Base-by-base conservation (phyloP, 2,888 invertebrate species). In the Callimorpha dominula region DNA sequence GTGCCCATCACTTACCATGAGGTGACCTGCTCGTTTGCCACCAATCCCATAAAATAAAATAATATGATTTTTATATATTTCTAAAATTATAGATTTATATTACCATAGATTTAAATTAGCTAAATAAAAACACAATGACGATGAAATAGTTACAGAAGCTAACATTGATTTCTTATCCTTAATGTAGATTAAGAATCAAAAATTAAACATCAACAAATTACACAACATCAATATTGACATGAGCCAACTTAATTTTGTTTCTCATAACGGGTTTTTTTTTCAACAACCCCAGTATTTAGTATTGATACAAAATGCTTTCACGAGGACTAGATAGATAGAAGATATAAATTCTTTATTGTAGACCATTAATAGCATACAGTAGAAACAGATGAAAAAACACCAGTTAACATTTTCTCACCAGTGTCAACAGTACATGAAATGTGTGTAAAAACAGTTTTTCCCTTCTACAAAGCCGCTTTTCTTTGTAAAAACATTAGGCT, bases 401-500 rank as follows among this genome's bases (percentile, higher is more conserved):
- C 50, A 40, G 11, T 40, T 1, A 65, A 50, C 49, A 65, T 4
- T 31, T 40, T 42, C 17, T 40, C 17, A 68, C 72, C 73, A 71
- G 75, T 74, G 20, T 7, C 31, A 60, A 31, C 31, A 31, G 31
- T 60, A 60, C 65, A 50, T 65, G 57, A 68, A 60, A 40, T 17
- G 50, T 17, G 20, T 42, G 52, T 52, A 62, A 69, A 62, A 69
- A 70, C 43, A 31, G 43, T 43, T 70, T 54, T 54, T 12, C 42
- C 42, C 17, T 6, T 43, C 49, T 49, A 17, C 66, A 17, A 60
- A 62, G 43, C 60, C 62, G n/a, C 17, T 65, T 57, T 71, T 67
- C 71, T 67, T 50, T 67, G 62, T 60, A 66, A 62, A 68, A 72
- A 65, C 68, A 52, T 65, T 57, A 68, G 63, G 72, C 72, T 71